Percentiles rank a stretch among this genome's conserved stretches.
Conservation (phyloP, 2,888 invertebrate species). For the Eustalomyia histrio region DNA sequence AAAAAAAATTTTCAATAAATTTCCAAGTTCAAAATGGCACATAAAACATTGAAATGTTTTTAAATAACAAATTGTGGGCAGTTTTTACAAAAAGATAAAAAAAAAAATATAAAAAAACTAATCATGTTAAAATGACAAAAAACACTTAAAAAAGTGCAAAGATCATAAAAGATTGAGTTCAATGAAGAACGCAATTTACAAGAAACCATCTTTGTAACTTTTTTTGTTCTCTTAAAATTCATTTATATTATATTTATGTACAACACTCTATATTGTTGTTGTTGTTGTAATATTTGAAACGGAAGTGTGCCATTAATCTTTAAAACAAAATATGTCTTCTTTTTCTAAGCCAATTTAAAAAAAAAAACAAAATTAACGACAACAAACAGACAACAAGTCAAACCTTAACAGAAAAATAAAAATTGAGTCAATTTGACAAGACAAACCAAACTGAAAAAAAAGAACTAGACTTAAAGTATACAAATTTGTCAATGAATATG, state of each 20-base stretch:
- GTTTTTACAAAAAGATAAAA: conserved; percentile 18
- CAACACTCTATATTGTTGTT: conserved; percentile 7
- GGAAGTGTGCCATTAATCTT: conserved; percentile 64
- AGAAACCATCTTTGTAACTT: conserved; percentile 16
- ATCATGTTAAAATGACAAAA: conserved; percentile 38
- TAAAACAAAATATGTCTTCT: conserved; percentile 41
- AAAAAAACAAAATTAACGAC: neutral
- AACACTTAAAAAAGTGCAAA: conserved; percentile 55
- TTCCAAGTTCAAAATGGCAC: neutral
- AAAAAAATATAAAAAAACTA: conserved; percentile 14
- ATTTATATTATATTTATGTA: conserved; percentile 13
- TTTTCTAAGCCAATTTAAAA: conserved; percentile 24
- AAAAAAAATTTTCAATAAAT: neutral
- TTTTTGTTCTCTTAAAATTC: conserved; percentile 13
- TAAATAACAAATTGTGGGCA: conserved; percentile 35
- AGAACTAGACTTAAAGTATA: conserved; percentile 31
- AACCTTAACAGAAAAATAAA: conserved; percentile 15
- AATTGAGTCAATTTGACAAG: conserved; percentile 46
- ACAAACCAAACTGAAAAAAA: conserved; percentile 1
- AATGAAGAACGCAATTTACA: neutral
- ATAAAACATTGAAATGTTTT: conserved; percentile 49
- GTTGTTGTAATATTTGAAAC: conserved; percentile 41
- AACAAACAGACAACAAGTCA: conserved; percentile 17
- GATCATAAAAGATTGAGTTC: conserved; percentile 37
- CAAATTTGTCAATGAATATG: conserved; percentile 45